Evolutionary conservation across 2,797 vertebrate genomes (phyloP), one percentile per base, ranked within the genome.

Genomic region (Coreius guichenoti): DNA sequence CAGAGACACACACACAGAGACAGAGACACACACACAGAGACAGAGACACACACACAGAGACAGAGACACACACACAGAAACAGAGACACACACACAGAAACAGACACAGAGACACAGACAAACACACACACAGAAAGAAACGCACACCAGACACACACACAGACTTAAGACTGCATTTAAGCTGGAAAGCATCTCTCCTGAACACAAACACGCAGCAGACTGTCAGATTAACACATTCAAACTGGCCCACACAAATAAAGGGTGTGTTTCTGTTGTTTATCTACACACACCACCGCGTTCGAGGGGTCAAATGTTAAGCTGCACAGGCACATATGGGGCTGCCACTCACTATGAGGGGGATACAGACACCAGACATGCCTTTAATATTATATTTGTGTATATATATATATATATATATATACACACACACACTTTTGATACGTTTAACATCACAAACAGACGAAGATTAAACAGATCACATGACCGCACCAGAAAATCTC

Each of bases 241-340:
- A 47, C n/a, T 14, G n/a, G 19, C n/a, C 56, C 69, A 36, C 16
- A 63, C 65, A 63, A 47, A 39, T 45, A 47, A 78, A 47, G 63
- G 39, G 21, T 70, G 68, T 29, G 69, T 29, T 21, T 63, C 39
- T 63, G 21, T 39, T 29, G 36, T 26, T n/a, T 12, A 79, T 76
- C 29, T 43, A 56, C 39, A 85, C 78, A 83, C 69, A 83, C 58
- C 63, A 67, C 73, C 63, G 88, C 82, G 86, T 86, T 39, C 81
- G 86, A 39, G 17, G 51, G 92, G 91, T 94, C 91, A 91, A 45
- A 90, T 91, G 91, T 93, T 91, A 88, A 72, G 73, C 13, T 21
- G 76, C 14, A 23, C 88, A 83, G n/a, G 56, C 86, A 86, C 94
- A 94, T 90, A 92, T 90, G 91, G 91, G 83, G 11, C 90, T 90